These are phyloP conservation scores for Carposina sasakii DNA, from an alignment of 1,140 invertebrate genomes.

Conservation along the genomic window DNA sequence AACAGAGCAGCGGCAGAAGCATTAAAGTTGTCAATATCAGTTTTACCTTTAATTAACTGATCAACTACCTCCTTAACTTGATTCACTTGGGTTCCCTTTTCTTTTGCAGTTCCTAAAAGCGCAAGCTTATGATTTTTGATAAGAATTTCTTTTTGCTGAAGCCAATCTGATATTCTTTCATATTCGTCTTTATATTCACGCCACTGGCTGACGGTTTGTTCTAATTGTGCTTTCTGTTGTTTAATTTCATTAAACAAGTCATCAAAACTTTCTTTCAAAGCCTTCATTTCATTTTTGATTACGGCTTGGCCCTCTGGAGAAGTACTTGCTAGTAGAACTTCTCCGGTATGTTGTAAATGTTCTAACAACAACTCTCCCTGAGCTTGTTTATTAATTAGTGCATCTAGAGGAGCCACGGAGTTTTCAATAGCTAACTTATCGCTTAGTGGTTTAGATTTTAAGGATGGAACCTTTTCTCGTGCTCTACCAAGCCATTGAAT, in stretches of 20 bases:
- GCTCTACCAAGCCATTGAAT: slow-evolving; percentile 88
- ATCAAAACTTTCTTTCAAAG: slow-evolving; percentile 88
- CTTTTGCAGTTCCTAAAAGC: slow-evolving; percentile 84
- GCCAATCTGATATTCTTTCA: slow-evolving; percentile 92
- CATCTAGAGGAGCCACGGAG: slow-evolving; percentile 88
- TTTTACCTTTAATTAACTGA: slow-evolving; percentile 84
- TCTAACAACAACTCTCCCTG: slow-evolving; percentile 92
- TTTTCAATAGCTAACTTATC: slow-evolving; percentile 92
- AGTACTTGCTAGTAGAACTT: slow-evolving; percentile 88
- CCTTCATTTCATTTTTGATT: slow-evolving; percentile 88
- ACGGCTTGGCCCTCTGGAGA: slow-evolving; percentile 84
- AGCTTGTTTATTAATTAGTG: slow-evolving; percentile 89
- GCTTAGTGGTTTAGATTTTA: slow-evolving; percentile 87
- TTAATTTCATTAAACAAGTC: slow-evolving; percentile 89
- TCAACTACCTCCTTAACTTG: slow-evolving; percentile 85
- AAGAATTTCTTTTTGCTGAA: slow-evolving; percentile 93
- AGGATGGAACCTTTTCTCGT: slow-evolving; percentile 89
- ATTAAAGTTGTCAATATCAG: slow-evolving; percentile 89
- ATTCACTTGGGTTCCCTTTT: slow-evolving; percentile 89
- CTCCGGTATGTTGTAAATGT: slow-evolving; percentile 87
- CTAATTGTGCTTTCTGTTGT: slow-evolving; percentile 87
- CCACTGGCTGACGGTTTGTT: slow-evolving; percentile 87
- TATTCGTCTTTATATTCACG: slow-evolving; percentile 94
- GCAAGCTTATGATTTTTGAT: slow-evolving; percentile 93
- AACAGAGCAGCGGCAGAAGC: slow-evolving; percentile 82